Conservation (phyloP, 1,140 invertebrate genomes). For the Heliothis subflexa region DNA sequence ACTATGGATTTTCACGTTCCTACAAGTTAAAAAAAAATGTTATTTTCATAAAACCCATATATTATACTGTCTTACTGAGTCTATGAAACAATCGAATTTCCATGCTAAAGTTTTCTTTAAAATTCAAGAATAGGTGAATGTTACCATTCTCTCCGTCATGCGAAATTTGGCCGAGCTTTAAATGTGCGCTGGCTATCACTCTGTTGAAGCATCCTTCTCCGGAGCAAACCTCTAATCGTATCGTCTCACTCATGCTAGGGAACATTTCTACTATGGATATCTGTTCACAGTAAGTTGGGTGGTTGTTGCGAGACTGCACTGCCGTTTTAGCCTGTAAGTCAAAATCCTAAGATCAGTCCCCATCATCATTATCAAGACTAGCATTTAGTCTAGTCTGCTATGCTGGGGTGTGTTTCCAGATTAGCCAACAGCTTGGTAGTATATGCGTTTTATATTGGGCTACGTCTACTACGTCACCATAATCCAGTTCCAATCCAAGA, state of each 20-base stretch:
- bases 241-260: conserved; percentile 80
- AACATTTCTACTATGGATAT: conserved; percentile 84
- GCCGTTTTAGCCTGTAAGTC: conserved; percentile 75
- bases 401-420: too few relatives aligned
- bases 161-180: conserved; percentile 68
- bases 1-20: too few relatives aligned
- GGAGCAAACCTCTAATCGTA: conserved; percentile 78
- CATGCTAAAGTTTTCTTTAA: not conserved
- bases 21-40: too few relatives aligned
- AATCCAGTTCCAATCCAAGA: too few relatives aligned
- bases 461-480: too few relatives aligned
- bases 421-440: too few relatives aligned
- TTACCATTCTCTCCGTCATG: conserved; percentile 77
- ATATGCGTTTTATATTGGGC: too few relatives aligned
- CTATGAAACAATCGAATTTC: too few relatives aligned
- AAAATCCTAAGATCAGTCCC: not conserved
- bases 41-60: too few relatives aligned
- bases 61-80: too few relatives aligned
- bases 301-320: conserved; percentile 67
- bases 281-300: conserved; percentile 82
- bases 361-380: not conserved
- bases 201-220: conserved; percentile 56
- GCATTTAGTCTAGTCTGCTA: too few relatives aligned
- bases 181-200: conserved; percentile 58
- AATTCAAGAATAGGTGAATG: not conserved